Evolutionary conservation across 2,888 invertebrate species (phyloP), one percentile per base, ranked within the genome.

Genomic region (Apotomis turbidana): DNA sequence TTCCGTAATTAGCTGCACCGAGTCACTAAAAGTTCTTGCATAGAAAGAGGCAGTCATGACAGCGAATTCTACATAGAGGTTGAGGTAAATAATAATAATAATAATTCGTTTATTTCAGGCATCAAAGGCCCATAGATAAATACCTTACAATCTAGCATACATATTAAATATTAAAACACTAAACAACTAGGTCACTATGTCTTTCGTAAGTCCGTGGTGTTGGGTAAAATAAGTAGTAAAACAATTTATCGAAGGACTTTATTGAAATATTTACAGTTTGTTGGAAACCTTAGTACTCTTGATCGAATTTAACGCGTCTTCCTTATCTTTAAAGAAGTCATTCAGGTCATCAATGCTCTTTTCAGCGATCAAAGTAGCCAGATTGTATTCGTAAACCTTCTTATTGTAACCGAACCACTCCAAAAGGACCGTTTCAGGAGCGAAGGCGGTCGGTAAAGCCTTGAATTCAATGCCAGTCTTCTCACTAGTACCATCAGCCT

Each of bases 361-460:
- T 1, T 77, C 71, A 0, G 81, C 5, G 0, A 87, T 5, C 0
- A 87, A 10, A 0, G 41, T 41, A 0, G 84, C 15, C 0, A 90
- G 5, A 61, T 90, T 88, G 77, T 86, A 90, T 74, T 88, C 83
- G 64, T 91, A 92, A 46, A 92, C 87, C 4, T 85, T 87, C 73
- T 91, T 90, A 10, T 90, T 78, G 57, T 85, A 81, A 5, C 79
- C 90, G 13, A 80, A 88, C 74, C 86, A 91, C 41, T 89, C 85
- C 2, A 90, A 76, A 0, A 89, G 70, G 0, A 85, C 78, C 0
- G 80, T 85, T 73, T 91, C 90, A 68, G 85, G 75, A 0, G 82
- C 79, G 52, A 81, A 87, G 1, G 90, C 91, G 0, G 87, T 79
- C 0, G 90, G 89, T 4, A 80, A 81, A 0, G 78, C 80, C 13